Base-by-base conservation (phyloP, 2,888 invertebrate genomes). In the Caenorhabditis sp. region DNA sequence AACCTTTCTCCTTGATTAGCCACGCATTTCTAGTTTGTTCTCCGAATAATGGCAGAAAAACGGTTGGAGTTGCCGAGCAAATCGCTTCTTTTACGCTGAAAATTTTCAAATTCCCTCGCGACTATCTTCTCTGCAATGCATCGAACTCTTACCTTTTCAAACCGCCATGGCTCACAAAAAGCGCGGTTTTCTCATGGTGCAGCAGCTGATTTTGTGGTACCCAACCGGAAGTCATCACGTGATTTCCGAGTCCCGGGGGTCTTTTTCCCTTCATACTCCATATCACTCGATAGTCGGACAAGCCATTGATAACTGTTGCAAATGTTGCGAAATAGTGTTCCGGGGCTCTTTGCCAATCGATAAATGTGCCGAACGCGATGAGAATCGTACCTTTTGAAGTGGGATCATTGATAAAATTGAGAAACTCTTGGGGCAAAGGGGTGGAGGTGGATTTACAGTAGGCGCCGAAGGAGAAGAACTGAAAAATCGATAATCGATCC, bases 81-180 rank as follows among this genome's bases (percentile, higher is more conserved):
- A 70, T 70, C 3, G 65, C 78, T 44, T 78, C 78, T 65, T 70
- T 78, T n/a, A 58, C 64, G 24, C 78, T 78, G 44, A 53, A 69
- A 70, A 6, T 15, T 40, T 13, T 11, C 13, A 40, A 40, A 40
- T 11, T 40, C 2, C 40, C 40, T 4, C 32, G 32, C 32, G 9
- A 9, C 4, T 32, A 32, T 32, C 32, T 32, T 9, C 5, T 9
- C 4, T 4, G 8, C 40, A 40, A 40, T 51, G 26, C 24, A 50
- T n/a, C n/a, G n/a, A 15, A 37, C 40, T 69, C 67, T n/a, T 3
- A 71, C 77, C 82, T 82, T 28, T 82, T 82, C 20, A 82, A 24
- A 1, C 82, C 82, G n/a, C 82, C 82, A 24, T 82, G 82, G 60
- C 82, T 82, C 44, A 77, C 40, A 72, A 82, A 82, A 0, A 82